Base-by-base conservation (phyloP, 2,797 vertebrate species). In the Kryptopterus vitreolus region DNA sequence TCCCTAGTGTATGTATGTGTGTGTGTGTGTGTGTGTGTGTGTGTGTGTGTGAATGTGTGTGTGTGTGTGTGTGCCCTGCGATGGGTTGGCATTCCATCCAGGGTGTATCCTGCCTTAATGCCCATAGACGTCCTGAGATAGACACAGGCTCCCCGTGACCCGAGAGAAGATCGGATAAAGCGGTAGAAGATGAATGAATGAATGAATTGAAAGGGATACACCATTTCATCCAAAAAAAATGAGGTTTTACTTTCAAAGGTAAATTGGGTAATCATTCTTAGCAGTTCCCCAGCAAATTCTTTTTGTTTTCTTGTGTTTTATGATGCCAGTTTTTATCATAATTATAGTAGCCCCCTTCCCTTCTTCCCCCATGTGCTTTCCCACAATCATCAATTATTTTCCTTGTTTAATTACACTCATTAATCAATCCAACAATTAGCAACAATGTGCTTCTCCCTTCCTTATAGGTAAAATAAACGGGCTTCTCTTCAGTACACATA, bases 341-440 rank as follows among this genome's bases (percentile, higher is more conserved):
- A 85, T 89, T 86, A 85, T 81, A 87, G 83, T 59, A 26, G 85
- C 83, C 75, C 72, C 62, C 73, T 84, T 83, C 85, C 70, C 78
- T 84, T 79, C 82, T 85, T 82, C 74, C 59, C 58, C 48, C n/a
- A 59, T 57, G 50, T 69, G 55, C 55, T 69, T 81, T 81, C 75
- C 63, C 80, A 80, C 75, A 72, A 62, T 62, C 77, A 87, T 89
- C 84, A 86, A 88, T 89, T 85, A 79, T 76, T 83, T 74, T 59
- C 84, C 83, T 85, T 83, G 50, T 82, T 84, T 87, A 86, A 87
- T 84, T 86, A 86, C 77, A 88, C 86, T 82, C 87, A 88, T 89
- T 86, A 86, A 90, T 90, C 86, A 87, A 82, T 87, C 71, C 80
- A 76, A 68, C 81, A 88, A 88, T 88, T 87, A 89, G 85, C 76